These are phyloP conservation scores for Sardinella longiceps DNA, from an alignment of 2,797 vertebrate genomes.

Conservation along the genomic window DNA sequence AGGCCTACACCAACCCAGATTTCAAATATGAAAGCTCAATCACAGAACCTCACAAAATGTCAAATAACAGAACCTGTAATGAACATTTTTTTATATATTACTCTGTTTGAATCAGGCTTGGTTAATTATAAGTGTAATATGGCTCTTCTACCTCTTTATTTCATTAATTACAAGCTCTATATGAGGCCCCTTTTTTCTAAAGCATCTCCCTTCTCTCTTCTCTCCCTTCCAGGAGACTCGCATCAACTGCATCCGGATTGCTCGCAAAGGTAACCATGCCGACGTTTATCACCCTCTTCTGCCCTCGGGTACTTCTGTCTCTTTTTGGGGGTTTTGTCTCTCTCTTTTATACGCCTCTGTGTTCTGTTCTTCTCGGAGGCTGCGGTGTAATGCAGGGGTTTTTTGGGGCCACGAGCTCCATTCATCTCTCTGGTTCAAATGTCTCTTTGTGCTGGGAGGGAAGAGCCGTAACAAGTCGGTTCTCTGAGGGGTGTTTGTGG, in stretches of 20 bases:
- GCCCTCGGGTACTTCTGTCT: neutral
- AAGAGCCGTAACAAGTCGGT: neutral
- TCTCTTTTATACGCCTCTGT: neutral
- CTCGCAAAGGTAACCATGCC: slow-evolving; percentile 87
- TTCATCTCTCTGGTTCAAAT: neutral
- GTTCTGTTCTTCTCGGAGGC: neutral
- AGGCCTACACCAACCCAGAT: no score
- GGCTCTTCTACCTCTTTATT: slow-evolving; percentile 15
- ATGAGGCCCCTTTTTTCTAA: no score
- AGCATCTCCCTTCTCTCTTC: slow-evolving; percentile 22
- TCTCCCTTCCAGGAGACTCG: slow-evolving; percentile 82
- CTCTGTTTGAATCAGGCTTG: neutral
- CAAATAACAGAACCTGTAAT: neutral
- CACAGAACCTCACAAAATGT: no score
- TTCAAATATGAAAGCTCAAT: no score
- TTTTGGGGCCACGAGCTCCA: neutral
- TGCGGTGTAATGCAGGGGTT: neutral
- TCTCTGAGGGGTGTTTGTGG: neutral
- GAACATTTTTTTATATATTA: neutral
- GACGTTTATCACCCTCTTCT: neutral
- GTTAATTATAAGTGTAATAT: no score
- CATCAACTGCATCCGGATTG: slow-evolving; percentile 91
- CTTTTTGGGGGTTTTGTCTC: neutral
- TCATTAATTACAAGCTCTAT: no score
- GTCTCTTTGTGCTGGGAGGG: neutral